Conservation (phyloP, 2,797 vertebrate species). For the Peromyscus aztecus region DNA sequence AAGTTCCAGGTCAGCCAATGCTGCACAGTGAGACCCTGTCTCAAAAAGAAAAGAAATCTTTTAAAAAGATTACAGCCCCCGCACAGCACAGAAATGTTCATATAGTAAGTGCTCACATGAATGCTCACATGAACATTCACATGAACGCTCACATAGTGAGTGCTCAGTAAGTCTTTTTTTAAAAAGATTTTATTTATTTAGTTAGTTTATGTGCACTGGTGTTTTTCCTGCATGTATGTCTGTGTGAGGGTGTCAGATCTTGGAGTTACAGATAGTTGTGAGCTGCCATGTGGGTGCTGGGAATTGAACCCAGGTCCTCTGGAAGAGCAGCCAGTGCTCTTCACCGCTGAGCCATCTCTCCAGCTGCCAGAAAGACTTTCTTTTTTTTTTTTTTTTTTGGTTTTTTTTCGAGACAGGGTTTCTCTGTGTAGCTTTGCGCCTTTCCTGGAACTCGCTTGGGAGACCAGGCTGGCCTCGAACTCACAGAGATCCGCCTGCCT, state of each 20-base stretch:
- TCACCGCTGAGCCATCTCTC: background rate
- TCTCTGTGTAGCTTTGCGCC: too few relatives aligned
- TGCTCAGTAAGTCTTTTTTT: constrained; percentile 1
- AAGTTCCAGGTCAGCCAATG: background rate
- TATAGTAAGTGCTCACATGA: background rate
- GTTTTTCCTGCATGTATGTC: background rate
- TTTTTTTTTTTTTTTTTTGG: too few relatives aligned
- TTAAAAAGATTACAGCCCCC: background rate
- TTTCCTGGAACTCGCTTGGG: too few relatives aligned
- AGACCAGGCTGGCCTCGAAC: too few relatives aligned
- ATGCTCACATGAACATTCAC: background rate
- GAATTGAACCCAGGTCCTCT: background rate
- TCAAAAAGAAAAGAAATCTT: background rate
- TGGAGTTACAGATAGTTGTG: background rate
- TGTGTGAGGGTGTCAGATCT: background rate
- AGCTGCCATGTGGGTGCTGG: background rate
- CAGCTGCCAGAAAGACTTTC: background rate
- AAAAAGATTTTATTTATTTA: background rate
- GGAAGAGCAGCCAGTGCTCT: background rate
- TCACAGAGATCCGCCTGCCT: too few relatives aligned
- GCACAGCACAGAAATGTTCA: background rate
- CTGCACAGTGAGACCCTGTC: background rate
- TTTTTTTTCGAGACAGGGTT: too few relatives aligned
- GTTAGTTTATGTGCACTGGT: background rate
- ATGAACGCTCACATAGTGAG: background rate